Evolutionary conservation across 2,888 invertebrate genomes (phyloP).

Genomic region (Cantharis nigra): DNA sequence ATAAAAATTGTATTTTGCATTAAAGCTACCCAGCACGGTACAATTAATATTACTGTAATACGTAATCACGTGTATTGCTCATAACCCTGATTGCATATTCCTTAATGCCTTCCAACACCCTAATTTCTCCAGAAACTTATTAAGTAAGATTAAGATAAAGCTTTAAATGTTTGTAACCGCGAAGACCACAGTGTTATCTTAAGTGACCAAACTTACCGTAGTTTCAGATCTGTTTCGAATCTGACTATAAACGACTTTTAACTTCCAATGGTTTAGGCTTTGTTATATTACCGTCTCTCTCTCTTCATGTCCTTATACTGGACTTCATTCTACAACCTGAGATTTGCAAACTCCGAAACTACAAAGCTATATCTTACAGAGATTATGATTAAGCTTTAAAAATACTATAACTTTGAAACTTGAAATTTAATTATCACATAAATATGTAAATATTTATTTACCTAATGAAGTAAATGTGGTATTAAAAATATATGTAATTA

Average conservation of each 20-base stretch:
- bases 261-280: conserved; percentile 5
- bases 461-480: no score
- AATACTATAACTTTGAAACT: not conserved
- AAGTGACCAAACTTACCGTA: conserved; percentile 30
- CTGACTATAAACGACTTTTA: conserved; percentile 22
- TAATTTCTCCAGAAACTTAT: conserved; percentile 28
- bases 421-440: not conserved
- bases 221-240: conserved; percentile 28
- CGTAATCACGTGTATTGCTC: conserved; percentile 5
- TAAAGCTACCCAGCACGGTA: not conserved
- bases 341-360: not conserved
- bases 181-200: conserved; percentile 30
- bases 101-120: conserved; percentile 19
- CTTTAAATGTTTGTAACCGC: conserved; percentile 35
- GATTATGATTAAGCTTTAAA: not conserved
- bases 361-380: not conserved
- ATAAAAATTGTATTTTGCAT: not conserved
- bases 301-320: not conserved
- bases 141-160: conserved; percentile 41
- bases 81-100: conserved; percentile 25
- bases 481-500: no score
- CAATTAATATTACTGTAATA: not conserved
- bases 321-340: not conserved
- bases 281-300: not conserved
- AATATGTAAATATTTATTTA: not conserved